These are phyloP conservation scores for Yponomeuta plumbellus DNA, from an alignment of 2,888 invertebrate species.

Conservation along the genomic window DNA sequence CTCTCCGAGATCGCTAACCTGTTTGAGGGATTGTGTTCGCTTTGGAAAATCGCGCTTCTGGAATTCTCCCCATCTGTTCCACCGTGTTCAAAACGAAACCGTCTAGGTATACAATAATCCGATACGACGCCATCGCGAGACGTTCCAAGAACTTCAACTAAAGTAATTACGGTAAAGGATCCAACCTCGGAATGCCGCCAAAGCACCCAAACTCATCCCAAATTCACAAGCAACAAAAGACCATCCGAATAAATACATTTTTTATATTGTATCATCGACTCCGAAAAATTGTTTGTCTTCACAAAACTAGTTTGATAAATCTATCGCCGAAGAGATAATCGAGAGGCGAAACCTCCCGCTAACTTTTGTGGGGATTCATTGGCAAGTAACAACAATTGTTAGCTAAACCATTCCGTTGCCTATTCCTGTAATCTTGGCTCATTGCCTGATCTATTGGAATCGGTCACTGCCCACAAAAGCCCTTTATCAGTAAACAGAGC, in stretches of 20 bases:
- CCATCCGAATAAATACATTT: neutral
- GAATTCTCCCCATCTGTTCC: neutral
- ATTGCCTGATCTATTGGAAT: conserved; percentile 15
- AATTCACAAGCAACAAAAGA: neutral
- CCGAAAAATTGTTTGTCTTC: neutral
- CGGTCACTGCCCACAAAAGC: neutral
- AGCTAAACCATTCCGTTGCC: neutral
- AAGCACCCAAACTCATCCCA: neutral
- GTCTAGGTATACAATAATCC: neutral
- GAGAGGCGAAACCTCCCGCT: neutral
- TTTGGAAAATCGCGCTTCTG: neutral
- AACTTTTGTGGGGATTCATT: neutral
- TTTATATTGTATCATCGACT: neutral
- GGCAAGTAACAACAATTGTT: conserved; percentile 5
- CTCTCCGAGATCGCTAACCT: conserved; percentile 9
- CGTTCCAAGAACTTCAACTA: neutral
- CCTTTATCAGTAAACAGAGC: conserved; percentile 9
- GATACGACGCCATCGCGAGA: neutral
- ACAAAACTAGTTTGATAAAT: conserved; percentile 1
- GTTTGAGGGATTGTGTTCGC: conserved; percentile 9
- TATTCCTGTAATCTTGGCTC: conserved; percentile 8
- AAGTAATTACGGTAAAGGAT: neutral
- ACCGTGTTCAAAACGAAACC: neutral
- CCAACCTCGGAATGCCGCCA: neutral
- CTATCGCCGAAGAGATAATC: neutral